Evolutionary conservation across 30 jellyfish, hydroid and myxozoan species (phyloP).

Genomic region (Aurelia sp.): DNA sequence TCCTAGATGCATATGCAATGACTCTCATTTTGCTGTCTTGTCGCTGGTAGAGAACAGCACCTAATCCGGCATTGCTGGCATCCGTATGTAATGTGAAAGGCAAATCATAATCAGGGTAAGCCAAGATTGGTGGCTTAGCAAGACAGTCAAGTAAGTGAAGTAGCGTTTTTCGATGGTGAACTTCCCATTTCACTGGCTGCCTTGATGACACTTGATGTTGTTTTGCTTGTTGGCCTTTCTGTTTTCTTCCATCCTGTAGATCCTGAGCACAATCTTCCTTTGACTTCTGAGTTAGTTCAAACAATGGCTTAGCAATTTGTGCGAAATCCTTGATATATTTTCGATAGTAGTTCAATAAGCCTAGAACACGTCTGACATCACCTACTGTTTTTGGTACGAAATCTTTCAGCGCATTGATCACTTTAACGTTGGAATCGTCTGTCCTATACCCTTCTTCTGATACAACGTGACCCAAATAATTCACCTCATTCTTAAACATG

Average conservation of each 20-base stretch:
- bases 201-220: conserved; percentile 18
- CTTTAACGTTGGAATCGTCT: conserved; percentile 8
- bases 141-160: conserved; percentile 19
- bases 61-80: conserved; percentile 51
- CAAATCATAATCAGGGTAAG: conserved; percentile 35
- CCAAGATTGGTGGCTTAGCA: conserved; percentile 36
- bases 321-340: conserved; percentile 14
- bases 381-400: conserved; percentile 15
- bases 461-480: conserved; percentile 27
- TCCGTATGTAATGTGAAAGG: conserved; percentile 51
- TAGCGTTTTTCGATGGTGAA: not conserved
- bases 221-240: conserved; percentile 4
- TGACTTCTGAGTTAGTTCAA: not conserved
- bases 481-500: conserved; percentile 2
- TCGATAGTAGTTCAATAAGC: conserved; percentile 4
- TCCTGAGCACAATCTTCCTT: not conserved
- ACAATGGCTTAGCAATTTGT: conserved; percentile 18
- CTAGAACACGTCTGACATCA: conserved; percentile 18
- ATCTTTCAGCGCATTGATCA: conserved; percentile 11
- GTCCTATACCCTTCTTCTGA: conserved; percentile 19
- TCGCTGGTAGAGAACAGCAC: conserved; percentile 50
- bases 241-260: not conserved
- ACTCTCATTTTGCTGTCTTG: conserved; percentile 37
- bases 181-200: conserved; percentile 31
- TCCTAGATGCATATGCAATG: conserved; percentile 48